Base-by-base conservation (phyloP, 2,888 invertebrate species). In the Epinotia brunnichana region DNA sequence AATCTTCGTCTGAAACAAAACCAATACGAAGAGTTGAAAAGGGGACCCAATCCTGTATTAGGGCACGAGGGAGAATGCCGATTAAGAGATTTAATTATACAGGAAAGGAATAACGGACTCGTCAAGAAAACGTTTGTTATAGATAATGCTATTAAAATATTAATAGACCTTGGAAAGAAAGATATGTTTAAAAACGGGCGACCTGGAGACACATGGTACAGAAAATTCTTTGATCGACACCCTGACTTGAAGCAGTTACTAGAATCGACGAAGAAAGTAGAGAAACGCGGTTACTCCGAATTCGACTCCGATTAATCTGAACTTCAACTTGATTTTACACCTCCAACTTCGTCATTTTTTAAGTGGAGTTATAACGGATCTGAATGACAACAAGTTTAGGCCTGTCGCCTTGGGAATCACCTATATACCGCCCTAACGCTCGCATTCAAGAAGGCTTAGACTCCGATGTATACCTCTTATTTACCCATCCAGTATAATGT, bases 71-170 rank as follows among this genome's bases (percentile, higher is more conserved):
- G 64, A 13, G 64, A 64, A 39, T 35, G 17, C 35, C 13, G 10
- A 3, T 64, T 64, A 39, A 53, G 29, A 54, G 53, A 54, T 9
- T 64, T 54, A 54, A 64, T 64, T 39, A 54, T 64, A 39, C 39
- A 41, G 17, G 10, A 39, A 39, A 54, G 54, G 13, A 13, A 54
- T 19, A 15, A 21, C 15, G 21, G 64, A 15, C 15, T 15, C 13
- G 54, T 64, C 15, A 54, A 3, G 19, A 54, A 19, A 39, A 39
- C 15, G 15, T 10, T 54, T 7, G 39, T 64, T 21, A 3, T 54
- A 39, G 54, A 64, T 39, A 39, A 39, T 10, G 64, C 64, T 9
- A 15, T 19, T 3, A 35, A 64, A 64, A 53, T 64, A n/a, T 3
- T n/a, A n/a, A 13, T 21, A 21, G 39, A 64, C 3, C 35, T 64